A percentile compares a stretch with the other conserved stretches of the same genome.
These are phyloP conservation scores for Delphinapterus leucas DNA, from an alignment of 2,113 vertebrate species.

Conservation along the genomic window DNA sequence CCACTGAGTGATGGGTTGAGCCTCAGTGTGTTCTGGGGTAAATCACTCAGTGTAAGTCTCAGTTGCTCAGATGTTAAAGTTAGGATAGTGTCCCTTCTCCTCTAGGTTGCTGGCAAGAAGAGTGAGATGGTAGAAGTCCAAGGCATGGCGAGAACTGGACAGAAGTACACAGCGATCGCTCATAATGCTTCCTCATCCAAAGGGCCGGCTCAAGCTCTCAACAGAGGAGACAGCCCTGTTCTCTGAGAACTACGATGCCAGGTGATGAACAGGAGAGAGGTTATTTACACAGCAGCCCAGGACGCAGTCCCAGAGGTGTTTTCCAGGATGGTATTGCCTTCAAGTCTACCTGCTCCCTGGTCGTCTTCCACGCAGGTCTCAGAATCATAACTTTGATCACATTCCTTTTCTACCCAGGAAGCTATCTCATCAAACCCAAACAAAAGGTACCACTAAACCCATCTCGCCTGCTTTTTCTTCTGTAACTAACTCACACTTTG, in stretches of 20 bases:
- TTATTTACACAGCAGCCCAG: background rate
- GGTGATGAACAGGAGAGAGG: background rate
- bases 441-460: background rate
- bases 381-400: background rate
- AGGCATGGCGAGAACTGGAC: background rate
- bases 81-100: background rate
- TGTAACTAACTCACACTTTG: background rate
- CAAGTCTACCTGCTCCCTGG: background rate
- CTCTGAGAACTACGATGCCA: background rate
- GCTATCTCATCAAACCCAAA: background rate
- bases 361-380: background rate
- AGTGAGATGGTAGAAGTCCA: background rate
- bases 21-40: background rate
- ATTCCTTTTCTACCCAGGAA: background rate
- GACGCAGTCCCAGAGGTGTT: fast-evolving
- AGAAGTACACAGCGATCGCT: background rate
- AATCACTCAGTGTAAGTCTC: background rate
- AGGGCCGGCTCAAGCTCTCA: background rate
- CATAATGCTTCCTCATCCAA: background rate
- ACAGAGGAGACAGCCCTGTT: background rate
- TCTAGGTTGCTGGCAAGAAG: background rate
- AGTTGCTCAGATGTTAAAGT: background rate
- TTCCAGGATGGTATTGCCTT: background rate
- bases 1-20: background rate
- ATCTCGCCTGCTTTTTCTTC: background rate